phyloP scores from a whole-genome alignment of 1,140 invertebrate species.

The Ladona fulva region DNA sequence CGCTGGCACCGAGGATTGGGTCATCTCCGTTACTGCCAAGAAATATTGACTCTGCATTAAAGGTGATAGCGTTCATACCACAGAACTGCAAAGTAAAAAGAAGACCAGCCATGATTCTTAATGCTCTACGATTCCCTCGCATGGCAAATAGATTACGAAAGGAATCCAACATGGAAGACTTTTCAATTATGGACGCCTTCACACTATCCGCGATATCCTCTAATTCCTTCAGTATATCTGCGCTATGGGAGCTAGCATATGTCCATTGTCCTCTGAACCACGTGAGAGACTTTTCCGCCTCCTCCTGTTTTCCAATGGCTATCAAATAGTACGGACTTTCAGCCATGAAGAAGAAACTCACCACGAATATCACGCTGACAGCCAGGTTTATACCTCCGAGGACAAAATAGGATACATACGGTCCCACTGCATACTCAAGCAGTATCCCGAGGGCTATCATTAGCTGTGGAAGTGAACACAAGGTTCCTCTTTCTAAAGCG shows the following conservation, averaged over 20 bases:
- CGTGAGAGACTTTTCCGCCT: conserved; percentile 28
- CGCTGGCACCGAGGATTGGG: conserved; percentile 30
- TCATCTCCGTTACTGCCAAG: conserved; percentile 39
- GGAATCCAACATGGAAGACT: neutral
- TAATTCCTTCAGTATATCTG: too few species aligned
- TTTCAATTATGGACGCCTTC: neutral
- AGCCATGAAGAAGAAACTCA: conserved; percentile 31
- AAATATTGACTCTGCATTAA: conserved; percentile 56
- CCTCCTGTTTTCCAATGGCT: conserved; percentile 28
- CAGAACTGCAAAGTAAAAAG: conserved; percentile 56
- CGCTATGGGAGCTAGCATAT: too few species aligned
- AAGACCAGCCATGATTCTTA: conserved; percentile 41
- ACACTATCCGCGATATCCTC: neutral
- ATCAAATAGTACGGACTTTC: conserved; percentile 33
- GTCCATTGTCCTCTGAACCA: conserved; percentile 23
- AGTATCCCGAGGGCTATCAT: conserved; percentile 67
- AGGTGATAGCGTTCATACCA: conserved; percentile 56
- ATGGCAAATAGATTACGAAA: conserved; percentile 35
- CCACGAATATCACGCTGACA: conserved; percentile 24
- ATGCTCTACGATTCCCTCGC: conserved; percentile 36
- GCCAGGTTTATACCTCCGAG: neutral
- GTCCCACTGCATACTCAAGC: conserved; percentile 53
- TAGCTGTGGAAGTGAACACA: conserved; percentile 70
- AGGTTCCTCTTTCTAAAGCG: conserved; percentile 61
- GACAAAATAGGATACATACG: neutral